A percentile compares a stretch with the other conserved stretches of the same genome.
phyloP scores from a whole-genome alignment of 1,140 invertebrate genomes.

The Calliopsis andreniformis region DNA sequence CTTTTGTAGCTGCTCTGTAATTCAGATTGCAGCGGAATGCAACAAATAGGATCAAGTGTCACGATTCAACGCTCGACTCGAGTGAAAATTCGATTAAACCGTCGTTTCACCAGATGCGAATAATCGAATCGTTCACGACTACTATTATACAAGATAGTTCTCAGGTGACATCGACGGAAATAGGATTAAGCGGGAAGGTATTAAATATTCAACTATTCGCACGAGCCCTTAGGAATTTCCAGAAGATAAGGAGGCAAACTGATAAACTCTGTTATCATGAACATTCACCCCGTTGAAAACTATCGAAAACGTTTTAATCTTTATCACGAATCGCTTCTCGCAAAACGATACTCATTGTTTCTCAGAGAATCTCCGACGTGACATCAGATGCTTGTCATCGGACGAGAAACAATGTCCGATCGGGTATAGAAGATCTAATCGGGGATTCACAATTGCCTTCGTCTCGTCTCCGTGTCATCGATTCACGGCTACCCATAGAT shows the following conservation, averaged over 20 bases:
- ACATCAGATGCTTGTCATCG: conserved; percentile 22
- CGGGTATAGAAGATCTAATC: conserved; percentile 39
- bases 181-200: not conserved
- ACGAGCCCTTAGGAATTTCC: not conserved
- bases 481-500: conserved; percentile 65
- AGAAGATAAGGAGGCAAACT: no score
- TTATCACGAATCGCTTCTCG: conserved; percentile 7
- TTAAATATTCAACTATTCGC: not conserved
- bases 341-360: conserved; percentile 33
- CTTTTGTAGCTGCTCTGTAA: conserved; percentile 7
- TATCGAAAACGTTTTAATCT: conserved; percentile 10
- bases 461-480: conserved; percentile 51
- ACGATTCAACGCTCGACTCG: not conserved
- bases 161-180: not conserved
- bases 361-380: not conserved
- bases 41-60: not conserved
- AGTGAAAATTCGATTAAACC: conserved; percentile 24
- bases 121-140: not conserved
- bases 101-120: not conserved
- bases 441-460: conserved; percentile 31
- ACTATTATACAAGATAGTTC: not conserved
- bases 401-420: conserved; percentile 38
- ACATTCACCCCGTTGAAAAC: not conserved
- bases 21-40: not conserved
- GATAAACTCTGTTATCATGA: no score